These are phyloP conservation scores for Leucoraja ocellata DNA, from an alignment of 2,797 vertebrate species.

Conservation along the genomic window DNA sequence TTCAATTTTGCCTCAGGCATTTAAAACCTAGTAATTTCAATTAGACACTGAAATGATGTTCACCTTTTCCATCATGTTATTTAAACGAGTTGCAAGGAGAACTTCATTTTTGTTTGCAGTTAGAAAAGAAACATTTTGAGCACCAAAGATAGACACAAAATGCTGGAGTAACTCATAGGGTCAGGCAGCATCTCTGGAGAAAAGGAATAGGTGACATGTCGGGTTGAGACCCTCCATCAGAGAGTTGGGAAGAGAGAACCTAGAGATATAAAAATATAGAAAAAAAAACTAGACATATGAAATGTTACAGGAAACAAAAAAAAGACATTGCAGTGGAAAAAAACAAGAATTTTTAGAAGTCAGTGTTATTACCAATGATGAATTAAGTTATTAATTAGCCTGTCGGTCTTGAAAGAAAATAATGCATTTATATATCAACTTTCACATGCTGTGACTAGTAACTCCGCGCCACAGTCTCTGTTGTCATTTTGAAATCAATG, in stretches of 20 bases:
- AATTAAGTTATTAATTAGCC: background rate
- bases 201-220: too few species aligned
- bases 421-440: background rate
- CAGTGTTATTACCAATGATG: background rate
- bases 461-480: background rate
- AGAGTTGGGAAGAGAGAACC: too few species aligned
- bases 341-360: background rate
- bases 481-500: background rate
- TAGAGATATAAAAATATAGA: too few species aligned
- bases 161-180: too few species aligned
- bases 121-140: background rate
- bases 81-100: conserved; percentile 10
- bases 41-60: conserved; percentile 66
- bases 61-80: conserved; percentile 21
- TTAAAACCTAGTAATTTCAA: conserved; percentile 70
- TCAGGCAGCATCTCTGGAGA: too few species aligned
- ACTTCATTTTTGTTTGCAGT: background rate
- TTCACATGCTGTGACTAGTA: background rate
- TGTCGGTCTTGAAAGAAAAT: background rate
- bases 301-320: too few species aligned
- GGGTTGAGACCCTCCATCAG: too few species aligned
- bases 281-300: too few species aligned
- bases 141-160: too few species aligned
- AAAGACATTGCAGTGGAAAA: background rate
- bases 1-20: conserved; percentile 72